Conservation (phyloP, 2,888 invertebrate species). For the Spatulosminthurus flaviceps region DNA sequence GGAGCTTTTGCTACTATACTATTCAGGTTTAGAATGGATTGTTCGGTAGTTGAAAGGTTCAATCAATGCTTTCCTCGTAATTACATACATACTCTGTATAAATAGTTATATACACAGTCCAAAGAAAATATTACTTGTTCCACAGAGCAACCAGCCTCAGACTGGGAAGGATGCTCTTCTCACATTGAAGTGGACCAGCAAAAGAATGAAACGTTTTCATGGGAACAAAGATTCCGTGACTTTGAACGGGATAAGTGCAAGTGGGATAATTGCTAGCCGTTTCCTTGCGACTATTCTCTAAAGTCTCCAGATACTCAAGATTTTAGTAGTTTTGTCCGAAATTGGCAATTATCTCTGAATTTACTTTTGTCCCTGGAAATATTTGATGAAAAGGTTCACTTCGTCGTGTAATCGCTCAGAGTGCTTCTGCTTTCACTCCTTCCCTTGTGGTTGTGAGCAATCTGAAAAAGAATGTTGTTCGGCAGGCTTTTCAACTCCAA, state of each 20-base stretch:
- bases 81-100: no score
- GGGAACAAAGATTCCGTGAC: neutral
- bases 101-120: no score
- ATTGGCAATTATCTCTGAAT: neutral
- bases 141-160: neutral
- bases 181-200: neutral
- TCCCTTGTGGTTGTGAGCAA: conserved; percentile 51
- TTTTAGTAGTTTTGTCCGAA: neutral
- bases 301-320: neutral
- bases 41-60: no score
- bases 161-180: neutral
- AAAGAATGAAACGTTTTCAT: neutral
- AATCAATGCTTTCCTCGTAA: no score
- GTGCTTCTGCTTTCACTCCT: conserved; percentile 52
- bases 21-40: no score
- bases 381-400: conserved; percentile 44
- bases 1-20: no score
- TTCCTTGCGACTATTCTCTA: no score
- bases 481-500: neutral
- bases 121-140: no score
- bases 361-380: neutral
- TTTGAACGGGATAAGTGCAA: neutral
- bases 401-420: conserved; percentile 50
- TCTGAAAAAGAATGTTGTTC: neutral
- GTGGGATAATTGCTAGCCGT: neutral